Conservation (phyloP, 2,797 vertebrate species). For the Holocentrus rufus region DNA sequence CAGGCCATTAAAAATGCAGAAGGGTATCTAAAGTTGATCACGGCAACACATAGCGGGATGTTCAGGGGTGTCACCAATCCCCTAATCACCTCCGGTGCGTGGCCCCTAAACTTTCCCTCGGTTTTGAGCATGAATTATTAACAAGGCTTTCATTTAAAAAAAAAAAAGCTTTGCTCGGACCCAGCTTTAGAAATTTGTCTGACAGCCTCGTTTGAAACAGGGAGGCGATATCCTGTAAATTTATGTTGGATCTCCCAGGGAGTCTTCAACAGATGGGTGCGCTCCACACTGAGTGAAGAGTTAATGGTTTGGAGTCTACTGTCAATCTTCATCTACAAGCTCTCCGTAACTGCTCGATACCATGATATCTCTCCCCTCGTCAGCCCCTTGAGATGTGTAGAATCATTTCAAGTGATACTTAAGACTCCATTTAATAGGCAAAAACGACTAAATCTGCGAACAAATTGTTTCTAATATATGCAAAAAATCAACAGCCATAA, state of each 20-base stretch:
- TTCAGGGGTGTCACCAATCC: slow-evolving; percentile 60
- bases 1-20: slow-evolving; percentile 69
- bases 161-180: slow-evolving; percentile 60
- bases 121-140: slow-evolving; percentile 71
- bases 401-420: slow-evolving; percentile 14
- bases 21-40: slow-evolving; percentile 57
- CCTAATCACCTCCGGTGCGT: slow-evolving; percentile 39
- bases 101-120: slow-evolving; percentile 54
- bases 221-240: slow-evolving; percentile 49
- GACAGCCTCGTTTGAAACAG: slow-evolving; percentile 48
- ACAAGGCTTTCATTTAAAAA: slow-evolving; percentile 60
- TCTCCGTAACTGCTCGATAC: slow-evolving; percentile 29
- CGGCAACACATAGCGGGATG: slow-evolving; percentile 60
- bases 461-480: not conserved
- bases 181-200: slow-evolving; percentile 47
- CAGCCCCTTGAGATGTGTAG: slow-evolving; percentile 6
- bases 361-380: slow-evolving; percentile 21
- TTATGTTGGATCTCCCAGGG: slow-evolving; percentile 55
- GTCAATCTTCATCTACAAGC: slow-evolving; percentile 47
- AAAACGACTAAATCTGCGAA: not conserved
- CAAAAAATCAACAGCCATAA: not conserved
- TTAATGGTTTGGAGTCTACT: slow-evolving; percentile 64
- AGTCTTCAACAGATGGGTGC: slow-evolving; percentile 68
- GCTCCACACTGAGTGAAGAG: slow-evolving; percentile 52
- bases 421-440: not conserved